Conservation (phyloP, 2,113 vertebrate genomes). For the Lasiurus borealis region DNA sequence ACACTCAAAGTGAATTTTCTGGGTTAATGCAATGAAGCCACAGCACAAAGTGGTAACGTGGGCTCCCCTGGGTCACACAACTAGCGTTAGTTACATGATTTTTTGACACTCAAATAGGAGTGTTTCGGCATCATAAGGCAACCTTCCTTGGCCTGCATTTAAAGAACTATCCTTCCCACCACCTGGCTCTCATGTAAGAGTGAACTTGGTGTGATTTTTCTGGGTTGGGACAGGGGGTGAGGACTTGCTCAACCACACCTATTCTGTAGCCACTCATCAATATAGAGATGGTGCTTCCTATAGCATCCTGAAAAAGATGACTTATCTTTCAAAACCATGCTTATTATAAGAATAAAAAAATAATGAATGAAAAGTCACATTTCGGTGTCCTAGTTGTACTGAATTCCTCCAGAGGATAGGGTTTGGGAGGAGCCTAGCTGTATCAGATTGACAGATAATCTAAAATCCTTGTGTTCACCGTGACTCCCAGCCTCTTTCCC, state of each 20-base stretch:
- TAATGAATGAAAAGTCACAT: background rate
- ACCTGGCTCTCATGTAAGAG: background rate
- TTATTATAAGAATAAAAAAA: constrained; percentile 1
- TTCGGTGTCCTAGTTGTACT: background rate
- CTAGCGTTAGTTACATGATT: background rate
- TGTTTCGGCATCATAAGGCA: background rate
- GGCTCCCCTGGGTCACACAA: background rate
- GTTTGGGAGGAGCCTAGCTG: background rate
- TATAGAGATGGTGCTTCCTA: background rate
- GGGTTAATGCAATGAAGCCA: background rate
- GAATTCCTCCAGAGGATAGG: background rate
- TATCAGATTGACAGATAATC: background rate
- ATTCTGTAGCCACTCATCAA: background rate
- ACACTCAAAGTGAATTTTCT: background rate
- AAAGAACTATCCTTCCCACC: background rate
- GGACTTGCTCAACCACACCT: constrained; percentile 6
- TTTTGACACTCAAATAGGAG: background rate
- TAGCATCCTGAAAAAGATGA: background rate
- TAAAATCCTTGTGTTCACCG: constrained; percentile 47
- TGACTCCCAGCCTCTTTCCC: background rate
- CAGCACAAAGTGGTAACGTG: background rate
- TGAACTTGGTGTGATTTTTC: background rate
- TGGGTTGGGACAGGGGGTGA: background rate
- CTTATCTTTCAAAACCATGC: background rate
- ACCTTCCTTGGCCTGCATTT: background rate